phyloP scores from a whole-genome alignment of 1,140 invertebrate species.

The Solenopsis invicta region DNA sequence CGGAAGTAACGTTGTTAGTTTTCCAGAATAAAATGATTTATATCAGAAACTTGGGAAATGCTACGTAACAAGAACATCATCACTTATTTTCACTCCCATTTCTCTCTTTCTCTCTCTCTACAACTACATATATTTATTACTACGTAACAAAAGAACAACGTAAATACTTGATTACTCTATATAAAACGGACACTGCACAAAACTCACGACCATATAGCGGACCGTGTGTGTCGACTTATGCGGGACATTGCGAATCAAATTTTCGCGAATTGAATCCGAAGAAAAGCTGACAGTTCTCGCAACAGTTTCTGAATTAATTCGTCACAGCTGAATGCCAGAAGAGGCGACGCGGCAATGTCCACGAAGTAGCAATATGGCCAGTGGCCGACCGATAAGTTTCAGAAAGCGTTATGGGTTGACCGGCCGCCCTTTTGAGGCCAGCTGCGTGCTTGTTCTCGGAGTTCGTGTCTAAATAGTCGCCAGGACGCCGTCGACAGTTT shows the following conservation, averaged over 20 bases:
- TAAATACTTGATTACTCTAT: background rate
- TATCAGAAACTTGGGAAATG: background rate
- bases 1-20: background rate
- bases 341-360: constrained; percentile 39
- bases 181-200: background rate
- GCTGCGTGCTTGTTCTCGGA: constrained; percentile 73
- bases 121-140: background rate
- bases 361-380: constrained; percentile 56
- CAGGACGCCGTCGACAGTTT: constrained; percentile 67
- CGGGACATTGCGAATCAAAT: background rate
- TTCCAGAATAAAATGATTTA: background rate
- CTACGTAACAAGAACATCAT: background rate
- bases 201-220: background rate
- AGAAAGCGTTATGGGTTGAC: constrained; percentile 64
- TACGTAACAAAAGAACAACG: background rate
- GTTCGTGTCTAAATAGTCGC: constrained; percentile 78
- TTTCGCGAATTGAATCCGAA: background rate
- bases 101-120: too few relatives aligned
- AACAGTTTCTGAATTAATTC: constrained; percentile 47
- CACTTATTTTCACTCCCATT: background rate
- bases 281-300: constrained; percentile 6
- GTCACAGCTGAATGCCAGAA: background rate
- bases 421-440: constrained; percentile 76
- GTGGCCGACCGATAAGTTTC: constrained; percentile 67
- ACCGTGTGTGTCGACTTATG: background rate